Conservation (phyloP, 2,888 invertebrate genomes). For the Pollenia griseotomentosa region DNA sequence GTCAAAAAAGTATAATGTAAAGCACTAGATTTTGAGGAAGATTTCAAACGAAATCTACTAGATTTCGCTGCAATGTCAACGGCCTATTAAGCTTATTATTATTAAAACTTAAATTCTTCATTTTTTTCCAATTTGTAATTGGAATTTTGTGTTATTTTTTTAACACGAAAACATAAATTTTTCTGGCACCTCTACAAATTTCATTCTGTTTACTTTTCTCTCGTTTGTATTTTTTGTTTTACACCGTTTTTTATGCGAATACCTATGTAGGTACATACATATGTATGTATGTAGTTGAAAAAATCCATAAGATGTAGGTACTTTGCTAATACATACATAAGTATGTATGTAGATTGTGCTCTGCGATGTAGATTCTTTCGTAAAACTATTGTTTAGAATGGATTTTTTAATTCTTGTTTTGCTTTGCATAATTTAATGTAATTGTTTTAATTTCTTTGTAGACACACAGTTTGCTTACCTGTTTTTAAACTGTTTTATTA, state of each 20-base stretch:
- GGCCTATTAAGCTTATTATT: too few species aligned
- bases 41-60: too few species aligned
- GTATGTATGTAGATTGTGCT: slow-evolving; percentile 12
- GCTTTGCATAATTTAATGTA: slow-evolving; percentile 5
- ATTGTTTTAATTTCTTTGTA: not conserved
- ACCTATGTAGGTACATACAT: too few species aligned
- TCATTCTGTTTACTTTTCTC: not conserved
- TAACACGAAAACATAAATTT: not conserved
- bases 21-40: too few species aligned
- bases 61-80: too few species aligned
- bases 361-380: slow-evolving; percentile 23
- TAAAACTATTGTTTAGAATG: slow-evolving; percentile 15
- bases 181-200: slow-evolving; percentile 32
- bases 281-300: slow-evolving; percentile 8
- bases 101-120: not conserved
- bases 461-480: slow-evolving; percentile 25
- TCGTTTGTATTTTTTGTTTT: slow-evolving; percentile 6
- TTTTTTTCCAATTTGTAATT: not conserved
- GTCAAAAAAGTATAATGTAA: too few species aligned
- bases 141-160: not conserved
- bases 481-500: slow-evolving; percentile 7
- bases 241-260: not conserved
- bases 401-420: not conserved
- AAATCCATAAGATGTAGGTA: slow-evolving; percentile 21
- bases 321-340: slow-evolving; percentile 1